Conservation (phyloP, 2,113 vertebrate species). For the Embiotoca jacksoni region DNA sequence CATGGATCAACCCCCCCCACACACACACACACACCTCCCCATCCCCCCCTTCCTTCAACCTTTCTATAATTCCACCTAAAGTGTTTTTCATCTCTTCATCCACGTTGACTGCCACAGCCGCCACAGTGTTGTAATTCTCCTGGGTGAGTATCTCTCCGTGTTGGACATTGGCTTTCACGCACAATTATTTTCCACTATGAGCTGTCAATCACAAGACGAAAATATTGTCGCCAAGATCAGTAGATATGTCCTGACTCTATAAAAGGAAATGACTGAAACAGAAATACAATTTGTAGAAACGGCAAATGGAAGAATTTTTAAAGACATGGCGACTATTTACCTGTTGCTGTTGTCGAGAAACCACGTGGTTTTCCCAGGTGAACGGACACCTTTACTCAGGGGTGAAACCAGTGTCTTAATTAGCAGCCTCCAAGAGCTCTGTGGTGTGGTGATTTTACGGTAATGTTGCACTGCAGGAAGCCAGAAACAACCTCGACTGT, state of each 20-base stretch:
- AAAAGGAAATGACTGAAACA: conserved; percentile 5
- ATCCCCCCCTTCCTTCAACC: conserved; percentile 11
- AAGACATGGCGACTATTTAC: background rate
- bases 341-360: conserved; percentile 44
- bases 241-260: background rate
- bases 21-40: background rate
- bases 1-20: conserved; percentile 23
- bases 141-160: conserved; percentile 17
- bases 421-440: conserved; percentile 20
- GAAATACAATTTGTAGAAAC: background rate
- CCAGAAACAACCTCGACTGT: conserved; percentile 2
- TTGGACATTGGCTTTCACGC: conserved; percentile 28
- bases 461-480: background rate
- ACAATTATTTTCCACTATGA: conserved; percentile 9
- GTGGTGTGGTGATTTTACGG: conserved; percentile 22
- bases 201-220: conserved; percentile 25
- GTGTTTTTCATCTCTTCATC: conserved; percentile 53
- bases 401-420: conserved; percentile 28
- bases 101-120: background rate
- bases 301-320: background rate
- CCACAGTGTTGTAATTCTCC: conserved; percentile 23
- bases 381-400: conserved; percentile 2
- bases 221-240: conserved; percentile 1
- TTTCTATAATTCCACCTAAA: conserved; percentile 34
- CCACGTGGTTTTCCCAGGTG: conserved; percentile 4